Evolutionary conservation across 2,113 vertebrate genomes (phyloP), one percentile per base, ranked within the genome.

Genomic region (Epinephelus moara): DNA sequence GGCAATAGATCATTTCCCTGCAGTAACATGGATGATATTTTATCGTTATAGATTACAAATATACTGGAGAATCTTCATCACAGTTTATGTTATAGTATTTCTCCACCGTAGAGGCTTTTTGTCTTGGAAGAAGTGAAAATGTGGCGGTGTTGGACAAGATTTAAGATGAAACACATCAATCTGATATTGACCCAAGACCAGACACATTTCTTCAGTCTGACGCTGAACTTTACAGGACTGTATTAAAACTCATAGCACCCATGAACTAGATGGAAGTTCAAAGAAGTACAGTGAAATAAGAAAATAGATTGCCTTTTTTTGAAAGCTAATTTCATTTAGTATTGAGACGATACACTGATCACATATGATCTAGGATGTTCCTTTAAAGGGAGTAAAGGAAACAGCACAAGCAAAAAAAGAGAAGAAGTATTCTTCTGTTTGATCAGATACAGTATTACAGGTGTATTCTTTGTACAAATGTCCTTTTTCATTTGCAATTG

Each of bases 21-120:
- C 45, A 83, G 73, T n/a, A 78, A 59, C 76, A 53, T 59, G 71
- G 40, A 61, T 74, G 82, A 85, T 70, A 70, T 85, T 77, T 71
- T 83, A 73, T 77, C 67, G 74, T 30, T 73, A 86, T 67, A 77
- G 74, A 76, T 78, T 76, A 75, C 19, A 88, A 72, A 85, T 66
- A 68, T 47, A 79, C 64, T 45, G 56, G 14, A 42, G 50, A 33
- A 55, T 79, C 70, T 75, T 73, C 25, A 45, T 70, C 19, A 81
- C 59, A 23, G 50, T 70, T 80, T 72, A 23, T 78, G 53, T 25
- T 78, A 50, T 17, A 60, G 18, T 56, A 57, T 60, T 12, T 78
- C 72, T 81, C 56, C 40, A 45, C 49, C 13, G 45, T n/a, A 13
- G 4, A 30, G 12, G 18, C 3, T 6, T 66, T 70, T 37, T 30